Base-by-base conservation (phyloP, 1,140 invertebrate genomes). In the Bombus confusus region DNA sequence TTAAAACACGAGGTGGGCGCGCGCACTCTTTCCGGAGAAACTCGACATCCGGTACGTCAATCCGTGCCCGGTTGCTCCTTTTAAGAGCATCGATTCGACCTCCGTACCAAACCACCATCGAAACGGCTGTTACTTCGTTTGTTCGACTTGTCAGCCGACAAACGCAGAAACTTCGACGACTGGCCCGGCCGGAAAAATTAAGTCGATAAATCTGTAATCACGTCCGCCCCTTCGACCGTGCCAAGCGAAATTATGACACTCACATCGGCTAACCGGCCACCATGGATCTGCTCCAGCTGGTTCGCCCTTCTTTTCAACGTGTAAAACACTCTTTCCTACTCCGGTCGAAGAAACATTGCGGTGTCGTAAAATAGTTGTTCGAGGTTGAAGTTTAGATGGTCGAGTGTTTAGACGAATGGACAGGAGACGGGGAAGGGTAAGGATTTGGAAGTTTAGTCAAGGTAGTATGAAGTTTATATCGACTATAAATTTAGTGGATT, bases 191-290 rank as follows among this genome's bases (percentile, higher is more conserved):
- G 43, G 81, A 83, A 75, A 83, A 76, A 83, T 83, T 83, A 83
- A 83, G 73, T 83, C 71, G 73, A 83, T 83, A 83, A 83, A 83
- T 83, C 62, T 62, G 81, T 62, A 79, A 79, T 34, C 62, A 79
- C 41, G 25, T 22, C 59, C 31, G 39, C 57, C 41, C 34, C 39
- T 34, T 34, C 28, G 22, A 39, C 75, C 13, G 6, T 15, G 9
- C 62, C 18, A 22, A 39, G 31, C 62, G 62, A 31, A 79, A 79
- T 79, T 79, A 68, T 79, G 77, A 79, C 62, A 68, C 41, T 79
- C 47, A 68, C n/a, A 47, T 31, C 41, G 41, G 3, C 22, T 31
- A 15, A 39, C 37, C 13, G 22, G 31, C 28, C 15, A 43, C 15
- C 13, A 28, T 34, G n/a, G 31, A 25, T 52, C 22, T 22, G 22